Evolutionary conservation across 1,140 invertebrate genomes (phyloP), one percentile per base, ranked within the genome.

Genomic region (Drosophila santomea): DNA sequence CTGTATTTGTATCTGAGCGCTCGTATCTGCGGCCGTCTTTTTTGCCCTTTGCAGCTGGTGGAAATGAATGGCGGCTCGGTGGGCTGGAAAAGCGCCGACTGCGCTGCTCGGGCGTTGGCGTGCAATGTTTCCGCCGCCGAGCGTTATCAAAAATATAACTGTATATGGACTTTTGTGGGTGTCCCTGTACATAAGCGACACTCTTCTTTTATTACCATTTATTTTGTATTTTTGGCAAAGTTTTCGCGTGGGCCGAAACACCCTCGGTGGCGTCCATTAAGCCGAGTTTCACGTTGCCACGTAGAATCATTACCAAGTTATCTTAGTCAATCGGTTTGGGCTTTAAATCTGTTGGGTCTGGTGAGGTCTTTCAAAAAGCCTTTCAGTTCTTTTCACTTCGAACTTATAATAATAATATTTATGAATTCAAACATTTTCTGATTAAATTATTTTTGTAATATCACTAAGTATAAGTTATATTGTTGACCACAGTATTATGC

Each of bases 121-220:
- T 80, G 80, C 84, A 83, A 74, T 78, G 45, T 67, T 85, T 85
- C 81, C 81, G 74, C 60, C 67, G 81, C 47, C 44, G 50, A 56
- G 73, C 77, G 77, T 75, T 89, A 89, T 89, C 84, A 89, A 74
- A 89, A 89, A 80, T 78, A 80, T 74, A 88, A 74, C 41, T 58
- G 61, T 74, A 67, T 77, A 76, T 75, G 79, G 62, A 75, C 50
- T 56, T 63, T 64, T 58, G 68, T 58, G 60, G 60, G 58, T 69
- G 39, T 68, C 66, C 44, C 32, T 32, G 28, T 14, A 64, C 32
- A 69, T 35, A 59, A 55, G 68, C 51, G 36, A 6, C 43, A 77
- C 59, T 48, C 52, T 57, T 55, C 43, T 58, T 48, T 71, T 71
- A 57, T 41, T 57, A 56, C 51, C 63, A 10, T 55, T 55, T 63